Evolutionary conservation across 2,113 vertebrate genomes (phyloP), one percentile per base, ranked within the genome.

Genomic region (Bujurquina vittata): DNA sequence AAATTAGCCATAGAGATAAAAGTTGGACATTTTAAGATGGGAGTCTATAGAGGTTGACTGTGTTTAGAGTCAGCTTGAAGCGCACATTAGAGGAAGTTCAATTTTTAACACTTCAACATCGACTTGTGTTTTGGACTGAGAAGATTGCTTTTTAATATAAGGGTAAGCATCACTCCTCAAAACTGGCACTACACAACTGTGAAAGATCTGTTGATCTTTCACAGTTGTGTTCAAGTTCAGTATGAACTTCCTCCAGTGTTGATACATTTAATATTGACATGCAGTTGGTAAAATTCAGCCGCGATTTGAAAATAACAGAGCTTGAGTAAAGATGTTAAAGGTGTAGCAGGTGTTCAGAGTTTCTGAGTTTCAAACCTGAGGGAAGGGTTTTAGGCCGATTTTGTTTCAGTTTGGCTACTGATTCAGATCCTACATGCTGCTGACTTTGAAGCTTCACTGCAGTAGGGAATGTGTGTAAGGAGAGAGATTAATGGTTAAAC

Each of bases 401-500:
- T 52, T 52, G 46, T 23, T 37, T 18, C 54, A 22, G 40, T 54
- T 83, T 62, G 78, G 49, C 7, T 15, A 49, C 46, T 17, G 40
- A 69, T 82, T 77, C 35, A 26, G 4, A 26, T 31, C 43, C 26
- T 72, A 18, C 49, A 52, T 73, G 52, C 29, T 88, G 74, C 75
- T 85, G 89, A 86, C 82, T 88, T 6, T 54, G 78, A 79, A 83
- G 81, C 26, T 35, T 52, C 73, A 22, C 69, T 56, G 76, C 17
- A 75, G 80, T 22, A 63, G 83, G 29, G 55, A 23, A 59, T 4
- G 12, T 72, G 84, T 80, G 81, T 59, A 60, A 73, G 14, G 57
- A 75, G 31, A 72, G 4, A 75, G 80, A 87, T 92, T 89, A 93
- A 92, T 92, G 81, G 88, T 91, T 93, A 93, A 91, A 87, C 79